Evolutionary conservation across 2,113 vertebrate species (phyloP).

Genomic region (Serilophus lunatus): DNA sequence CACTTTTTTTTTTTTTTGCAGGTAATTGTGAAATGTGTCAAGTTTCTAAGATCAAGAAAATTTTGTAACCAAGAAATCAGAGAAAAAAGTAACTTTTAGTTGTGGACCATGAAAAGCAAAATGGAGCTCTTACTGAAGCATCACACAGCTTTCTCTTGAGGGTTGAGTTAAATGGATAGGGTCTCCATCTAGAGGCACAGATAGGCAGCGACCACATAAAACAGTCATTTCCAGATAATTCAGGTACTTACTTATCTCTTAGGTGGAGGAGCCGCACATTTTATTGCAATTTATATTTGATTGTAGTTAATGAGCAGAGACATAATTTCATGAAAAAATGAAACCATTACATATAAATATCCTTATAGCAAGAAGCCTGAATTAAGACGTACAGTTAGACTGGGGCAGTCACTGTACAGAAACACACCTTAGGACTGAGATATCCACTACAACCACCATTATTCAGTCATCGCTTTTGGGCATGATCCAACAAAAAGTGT

Average conservation of each 20-base stretch:
- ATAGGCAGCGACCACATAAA: background rate
- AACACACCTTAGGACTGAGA: background rate
- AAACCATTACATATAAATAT: background rate
- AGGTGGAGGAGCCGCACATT: background rate
- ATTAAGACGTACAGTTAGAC: background rate
- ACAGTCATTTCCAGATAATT: background rate
- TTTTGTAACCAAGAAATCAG: background rate
- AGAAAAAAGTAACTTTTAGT: background rate
- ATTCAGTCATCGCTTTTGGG: background rate
- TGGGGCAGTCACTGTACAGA: background rate
- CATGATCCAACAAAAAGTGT: background rate
- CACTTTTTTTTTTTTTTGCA: background rate
- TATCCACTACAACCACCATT: background rate
- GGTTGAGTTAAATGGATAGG: constrained; percentile 15
- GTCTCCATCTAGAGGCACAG: constrained; percentile 56
- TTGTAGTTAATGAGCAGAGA: background rate
- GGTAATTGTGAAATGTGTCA: background rate
- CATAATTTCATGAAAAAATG: background rate
- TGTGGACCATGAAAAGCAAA: background rate
- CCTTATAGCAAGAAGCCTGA: background rate
- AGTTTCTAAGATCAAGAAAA: background rate
- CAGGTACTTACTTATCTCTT: background rate
- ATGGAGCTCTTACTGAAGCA: background rate
- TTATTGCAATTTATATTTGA: background rate
- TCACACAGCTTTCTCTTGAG: background rate